Base-by-base conservation (phyloP, 2,113 vertebrate species). In the Oryzias celebensis region DNA sequence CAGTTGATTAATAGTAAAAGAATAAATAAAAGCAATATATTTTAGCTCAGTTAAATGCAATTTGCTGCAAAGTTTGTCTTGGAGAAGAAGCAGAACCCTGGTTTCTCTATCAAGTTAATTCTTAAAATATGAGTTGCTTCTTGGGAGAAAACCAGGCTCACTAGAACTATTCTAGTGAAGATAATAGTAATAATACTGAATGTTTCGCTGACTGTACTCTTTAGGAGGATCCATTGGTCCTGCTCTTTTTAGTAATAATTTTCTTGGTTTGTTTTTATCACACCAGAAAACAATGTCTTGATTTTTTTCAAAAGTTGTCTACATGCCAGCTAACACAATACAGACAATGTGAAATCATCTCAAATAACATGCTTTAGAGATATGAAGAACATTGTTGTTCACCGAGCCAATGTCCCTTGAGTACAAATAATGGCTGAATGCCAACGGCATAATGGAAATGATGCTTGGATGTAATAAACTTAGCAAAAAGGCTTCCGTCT, bases 401-500 rank as follows among this genome's bases (percentile, higher is more conserved):
- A 26, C 61, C 44, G 57, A 73, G 67, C 53, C 53, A 41, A 26
- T 28, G 49, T 58, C 36, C 65, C 20, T 59, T 28, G 59, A 4
- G 7, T 44, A 71, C 52, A 60, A 71, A 52, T 52, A 68, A 75
- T 68, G 61, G 58, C 62, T 57, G 53, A 4, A 26, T 71, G 58
- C 53, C 69, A 58, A 74, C 7, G 41, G 69, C 55, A 75, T 65
- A 71, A 69, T 78, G 62, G 68, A 77, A 70, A 80, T 47, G 65
- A 77, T 78, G 58, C 51, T 73, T 77, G 62, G 53, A 69, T 66
- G 75, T 70, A 64, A 67, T 67, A 75, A 80, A 80, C 71, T 52
- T 68, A 72, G 56, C 42, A 51, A 64, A 82, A 65, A 53, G 45
- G 41, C 65, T 58, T 55, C 54, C 47, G 71, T 78, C 52, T 66